Evolutionary conservation across 2,797 vertebrate species (phyloP), one percentile per base, ranked within the genome.

Genomic region (Trachurus trachurus): DNA sequence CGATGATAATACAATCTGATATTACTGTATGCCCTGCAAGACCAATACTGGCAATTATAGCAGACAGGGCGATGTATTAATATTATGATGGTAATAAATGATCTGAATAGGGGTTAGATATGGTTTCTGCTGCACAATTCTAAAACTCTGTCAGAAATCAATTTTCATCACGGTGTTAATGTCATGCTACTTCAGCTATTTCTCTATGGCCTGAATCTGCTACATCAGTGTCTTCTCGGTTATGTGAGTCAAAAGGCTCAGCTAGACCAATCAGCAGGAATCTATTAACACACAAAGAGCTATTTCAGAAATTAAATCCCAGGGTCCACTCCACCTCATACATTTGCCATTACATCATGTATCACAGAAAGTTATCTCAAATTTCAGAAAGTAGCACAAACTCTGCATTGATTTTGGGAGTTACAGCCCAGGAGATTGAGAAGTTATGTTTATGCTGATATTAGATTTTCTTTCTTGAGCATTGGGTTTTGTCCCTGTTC

Each of bases 111-210:
- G 44, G 44, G 67, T 5, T 69, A 56, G 52, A 83, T 82, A 65
- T 65, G 42, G 63, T 68, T 68, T 83, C 26, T 70, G 61, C 50
- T 19, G 47, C 21, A 69, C 15, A 76, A 53, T 82, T 72, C 26
- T 57, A 58, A 70, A 66, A 70, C 76, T 71, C 40, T 60, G 66
- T 61, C 60, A 37, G 57, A 87, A 85, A 78, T 58, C 70, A 44
- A 53, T 86, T 86, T 87, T 50, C 47, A 53, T 76, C 65, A 1
- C 71, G 71, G 53, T 56, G 37, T 71, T 85, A 77, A 63, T 67
- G 65, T 67, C 78, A 57, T 76, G 63, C 78, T 77, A 82, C 58
- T 80, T 76, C 70, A 70, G 70, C 75, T 56, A n/a, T 75, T 85
- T 34, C 67, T 64, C 37, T 62, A 15, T 37, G 17, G 15, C 44